Conservation (phyloP, 1,140 invertebrate species). For the Drosophila arizonae region DNA sequence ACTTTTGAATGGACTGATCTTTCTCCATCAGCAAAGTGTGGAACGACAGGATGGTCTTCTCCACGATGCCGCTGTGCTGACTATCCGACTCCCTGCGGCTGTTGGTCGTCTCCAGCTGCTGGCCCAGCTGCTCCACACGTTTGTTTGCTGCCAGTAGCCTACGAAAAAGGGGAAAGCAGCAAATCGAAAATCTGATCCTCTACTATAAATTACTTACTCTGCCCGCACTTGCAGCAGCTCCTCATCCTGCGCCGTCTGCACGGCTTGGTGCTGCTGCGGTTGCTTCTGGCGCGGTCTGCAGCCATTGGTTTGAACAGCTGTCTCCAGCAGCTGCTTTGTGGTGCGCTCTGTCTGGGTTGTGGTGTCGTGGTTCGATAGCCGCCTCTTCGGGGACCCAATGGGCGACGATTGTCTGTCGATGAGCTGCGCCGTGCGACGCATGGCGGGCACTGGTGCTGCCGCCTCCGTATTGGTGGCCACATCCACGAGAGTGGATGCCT, state of each 20-base stretch:
- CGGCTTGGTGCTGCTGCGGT: constrained; percentile 44
- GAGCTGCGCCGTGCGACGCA: constrained; percentile 58
- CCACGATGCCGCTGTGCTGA: constrained; percentile 62
- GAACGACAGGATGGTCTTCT: constrained; percentile 79
- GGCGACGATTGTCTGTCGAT: constrained; percentile 71
- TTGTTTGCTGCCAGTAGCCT: constrained; percentile 55
- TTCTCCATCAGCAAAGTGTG: constrained; percentile 77
- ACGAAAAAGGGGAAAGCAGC: background rate
- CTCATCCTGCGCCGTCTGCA: constrained; percentile 52
- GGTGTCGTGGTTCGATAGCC: constrained; percentile 18
- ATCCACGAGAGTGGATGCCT: constrained; percentile 21
- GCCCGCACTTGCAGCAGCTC: constrained; percentile 42
- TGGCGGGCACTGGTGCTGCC: constrained; percentile 55
- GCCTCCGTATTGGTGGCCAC: constrained; percentile 68
- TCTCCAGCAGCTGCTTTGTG: constrained; percentile 40
- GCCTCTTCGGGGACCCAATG: constrained; percentile 56
- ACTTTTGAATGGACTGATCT: constrained; percentile 78
- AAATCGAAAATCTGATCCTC: background rate
- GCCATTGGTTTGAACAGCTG: constrained; percentile 57
- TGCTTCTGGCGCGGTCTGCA: constrained; percentile 15
- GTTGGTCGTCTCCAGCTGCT: constrained; percentile 37
- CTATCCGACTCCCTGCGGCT: constrained; percentile 49
- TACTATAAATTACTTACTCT: constrained; percentile 34
- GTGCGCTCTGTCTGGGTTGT: constrained; percentile 53
- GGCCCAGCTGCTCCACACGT: constrained; percentile 50